Base-by-base conservation (phyloP, 1,140 invertebrate species). In the Heliconius congener region DNA sequence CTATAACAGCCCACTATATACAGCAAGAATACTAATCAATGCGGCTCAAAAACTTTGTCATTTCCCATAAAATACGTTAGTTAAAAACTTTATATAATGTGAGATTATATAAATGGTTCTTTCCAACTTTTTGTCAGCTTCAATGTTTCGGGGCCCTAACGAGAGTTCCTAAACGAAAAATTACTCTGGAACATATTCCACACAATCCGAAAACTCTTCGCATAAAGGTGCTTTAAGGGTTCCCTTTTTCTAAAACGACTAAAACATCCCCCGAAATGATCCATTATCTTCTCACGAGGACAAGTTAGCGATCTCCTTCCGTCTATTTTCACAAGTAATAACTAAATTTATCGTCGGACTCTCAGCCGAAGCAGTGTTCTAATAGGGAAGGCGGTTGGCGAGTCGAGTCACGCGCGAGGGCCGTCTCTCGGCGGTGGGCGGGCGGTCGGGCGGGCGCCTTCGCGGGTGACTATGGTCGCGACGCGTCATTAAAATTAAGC, bases 241-340 rank as follows among this genome's bases (percentile, higher is more conserved):
- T 88, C 6, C 89, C 90, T 92, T 92, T 93, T 88, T 86, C 84
- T 84, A 86, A 90, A 91, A 86, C 89, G 88, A 91, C 88, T 93
- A 93, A 93, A 93, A 92, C 88, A 90, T 88, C 85, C 87, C 85
- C 86, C 87, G 82, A 90, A 94, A 93, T 94, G 93, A 94, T 93
- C 93, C 93, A 94, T 94, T 94, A 94, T 93, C 92, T 92, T 85
- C 91, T 92, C 90, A 89, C 90, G 89, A 91, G 87, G 92, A 94
- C 93, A 93, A 94, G 93, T 94, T 93, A 93, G 90, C 91, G 92
- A 94, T 94, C 93, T 94, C 89, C 91, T 94, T 94, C 88, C 93
- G 92, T 94, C 90, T 94, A 94, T 94, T 94, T 94, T 94, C 92
- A 93, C 91, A 94, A 94, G 93, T 94, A 94, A 94, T 94, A 94